phyloP scores from a whole-genome alignment of 2,888 invertebrate genomes.

The Platypus cylindrus region DNA sequence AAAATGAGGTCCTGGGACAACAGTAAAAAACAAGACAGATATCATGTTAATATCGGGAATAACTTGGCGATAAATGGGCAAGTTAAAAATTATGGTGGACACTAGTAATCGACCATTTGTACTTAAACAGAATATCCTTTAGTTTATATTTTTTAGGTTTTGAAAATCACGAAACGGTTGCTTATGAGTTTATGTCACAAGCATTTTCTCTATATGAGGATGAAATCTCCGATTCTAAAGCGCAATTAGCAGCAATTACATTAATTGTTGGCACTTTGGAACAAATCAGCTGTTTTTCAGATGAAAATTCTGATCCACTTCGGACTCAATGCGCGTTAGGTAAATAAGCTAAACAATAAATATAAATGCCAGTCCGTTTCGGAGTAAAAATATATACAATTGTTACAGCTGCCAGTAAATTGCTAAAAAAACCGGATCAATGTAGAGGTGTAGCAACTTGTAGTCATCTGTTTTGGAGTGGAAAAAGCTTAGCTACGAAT shows the following conservation, averaged over 20 bases:
- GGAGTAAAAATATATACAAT: background rate
- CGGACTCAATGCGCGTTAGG: constrained; percentile 92
- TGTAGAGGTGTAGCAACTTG: constrained; percentile 88
- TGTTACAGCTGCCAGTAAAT: constrained; percentile 14
- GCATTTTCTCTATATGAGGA: constrained; percentile 96
- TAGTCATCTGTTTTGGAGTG: constrained; percentile 96
- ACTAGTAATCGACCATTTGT: too few species aligned
- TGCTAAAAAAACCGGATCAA: constrained; percentile 77
- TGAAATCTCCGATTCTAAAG: constrained; percentile 94
- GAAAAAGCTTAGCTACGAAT: constrained; percentile 41
- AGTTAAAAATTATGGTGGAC: too few species aligned
- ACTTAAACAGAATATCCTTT: background rate
- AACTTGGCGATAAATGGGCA: too few species aligned
- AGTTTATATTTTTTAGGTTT: constrained; percentile 44
- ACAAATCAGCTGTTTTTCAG: constrained; percentile 86
- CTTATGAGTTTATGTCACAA: constrained; percentile 95
- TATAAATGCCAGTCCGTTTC: background rate
- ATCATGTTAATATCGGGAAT: too few species aligned
- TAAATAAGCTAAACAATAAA: constrained; percentile 29
- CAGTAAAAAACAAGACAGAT: too few species aligned
- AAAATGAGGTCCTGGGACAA: too few species aligned
- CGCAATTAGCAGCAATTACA: constrained; percentile 91
- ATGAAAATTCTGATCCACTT: constrained; percentile 94
- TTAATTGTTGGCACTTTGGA: constrained; percentile 92
- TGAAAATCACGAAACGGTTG: constrained; percentile 90